phyloP scores from a whole-genome alignment of 1,140 invertebrate species.

The Cotesia typhae region DNA sequence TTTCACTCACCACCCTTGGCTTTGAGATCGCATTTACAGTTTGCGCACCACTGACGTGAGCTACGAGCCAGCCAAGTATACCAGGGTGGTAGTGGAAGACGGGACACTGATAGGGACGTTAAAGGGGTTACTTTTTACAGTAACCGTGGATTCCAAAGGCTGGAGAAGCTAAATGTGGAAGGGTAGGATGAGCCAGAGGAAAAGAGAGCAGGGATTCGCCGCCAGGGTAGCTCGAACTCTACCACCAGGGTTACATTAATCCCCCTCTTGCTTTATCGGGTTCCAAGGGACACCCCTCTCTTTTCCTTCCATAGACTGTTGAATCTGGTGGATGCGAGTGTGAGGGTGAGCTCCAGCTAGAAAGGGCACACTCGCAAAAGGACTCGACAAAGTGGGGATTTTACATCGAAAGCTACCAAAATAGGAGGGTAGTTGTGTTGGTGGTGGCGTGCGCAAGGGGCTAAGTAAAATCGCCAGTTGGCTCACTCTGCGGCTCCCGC shows the following conservation, averaged over 20 bases:
- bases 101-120: slow-evolving; percentile 19
- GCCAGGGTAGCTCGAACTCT: slow-evolving; percentile 23
- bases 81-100: slow-evolving; percentile 3
- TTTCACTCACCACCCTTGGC: slow-evolving; percentile 6
- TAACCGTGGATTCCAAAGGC: slow-evolving; percentile 1
- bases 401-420: slow-evolving; percentile 27
- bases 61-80: slow-evolving; percentile 4
- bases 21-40: slow-evolving; percentile 33
- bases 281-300: slow-evolving; percentile 40
- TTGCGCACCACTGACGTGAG: slow-evolving; percentile 34
- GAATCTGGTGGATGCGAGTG: slow-evolving; percentile 22
- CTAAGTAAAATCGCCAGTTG: slow-evolving; percentile 53
- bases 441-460: slow-evolving; percentile 43
- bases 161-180: slow-evolving; percentile 11
- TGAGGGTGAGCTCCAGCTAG: slow-evolving; percentile 23
- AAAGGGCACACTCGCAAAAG: not conserved
- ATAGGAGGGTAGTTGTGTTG: slow-evolving; percentile 28
- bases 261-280: not conserved
- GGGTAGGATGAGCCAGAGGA: slow-evolving; percentile 25
- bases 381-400: slow-evolving; percentile 14
- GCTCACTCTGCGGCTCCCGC: slow-evolving; percentile 68
- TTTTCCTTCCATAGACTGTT: slow-evolving; percentile 44
- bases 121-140: not conserved
- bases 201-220: slow-evolving; percentile 38
- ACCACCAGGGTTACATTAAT: no score